phyloP scores from a whole-genome alignment of 2,113 vertebrate genomes.

The Tylochromis polylepis region DNA sequence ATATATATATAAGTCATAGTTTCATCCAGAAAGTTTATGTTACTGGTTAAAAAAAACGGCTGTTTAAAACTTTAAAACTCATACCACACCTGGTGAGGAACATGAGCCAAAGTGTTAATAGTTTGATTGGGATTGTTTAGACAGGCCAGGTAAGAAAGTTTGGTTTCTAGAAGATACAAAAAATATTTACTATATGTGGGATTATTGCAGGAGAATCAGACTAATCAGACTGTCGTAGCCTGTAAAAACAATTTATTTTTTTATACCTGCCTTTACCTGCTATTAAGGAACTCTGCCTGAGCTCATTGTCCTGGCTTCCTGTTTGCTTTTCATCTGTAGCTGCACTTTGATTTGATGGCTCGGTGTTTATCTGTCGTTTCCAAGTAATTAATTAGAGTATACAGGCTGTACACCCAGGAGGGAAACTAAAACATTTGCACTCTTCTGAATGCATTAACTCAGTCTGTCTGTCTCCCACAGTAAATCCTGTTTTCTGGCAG shows the following conservation, averaged over 20 bases:
- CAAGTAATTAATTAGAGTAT: neutral
- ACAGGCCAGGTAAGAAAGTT: neutral
- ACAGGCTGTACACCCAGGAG: neutral
- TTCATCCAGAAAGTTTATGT: neutral
- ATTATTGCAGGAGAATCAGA: rapidly evolving
- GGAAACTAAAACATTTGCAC: neutral
- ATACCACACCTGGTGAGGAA: rapidly evolving
- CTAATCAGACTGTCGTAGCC: neutral
- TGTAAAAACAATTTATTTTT: neutral
- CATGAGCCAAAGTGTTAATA: neutral
- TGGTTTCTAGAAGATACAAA: neutral
- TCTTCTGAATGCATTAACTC: neutral
- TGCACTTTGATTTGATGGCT: neutral
- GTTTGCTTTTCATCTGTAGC: neutral
- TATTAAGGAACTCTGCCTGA: neutral
- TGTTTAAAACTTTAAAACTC: neutral
- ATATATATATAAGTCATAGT: neutral
- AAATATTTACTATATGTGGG: neutral
- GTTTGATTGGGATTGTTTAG: neutral
- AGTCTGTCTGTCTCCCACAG: constrained; percentile 42
- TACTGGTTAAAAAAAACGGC: rapidly evolving
- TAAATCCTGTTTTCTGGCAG: constrained; percentile 50
- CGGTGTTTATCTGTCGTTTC: neutral
- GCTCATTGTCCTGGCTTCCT: neutral
- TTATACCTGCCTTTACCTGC: neutral